Evolutionary conservation across 2,888 invertebrate species (phyloP).

Genomic region (Hartigia nigra): DNA sequence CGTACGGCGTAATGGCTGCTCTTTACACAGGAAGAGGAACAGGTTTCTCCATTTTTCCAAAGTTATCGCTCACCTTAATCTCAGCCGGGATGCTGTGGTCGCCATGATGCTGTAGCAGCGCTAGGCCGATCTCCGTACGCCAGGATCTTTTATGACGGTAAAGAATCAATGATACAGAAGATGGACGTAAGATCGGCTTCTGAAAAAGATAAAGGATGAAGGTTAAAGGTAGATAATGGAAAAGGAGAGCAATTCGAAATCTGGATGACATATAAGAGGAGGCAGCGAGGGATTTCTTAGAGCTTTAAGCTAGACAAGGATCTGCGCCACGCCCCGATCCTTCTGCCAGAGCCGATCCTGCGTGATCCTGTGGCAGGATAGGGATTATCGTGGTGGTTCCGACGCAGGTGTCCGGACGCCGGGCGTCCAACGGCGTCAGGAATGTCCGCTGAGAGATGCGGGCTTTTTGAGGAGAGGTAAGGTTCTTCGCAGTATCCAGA

Average conservation of each 20-base stretch:
- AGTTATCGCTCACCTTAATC: conserved; percentile 56
- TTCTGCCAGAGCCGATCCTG: not conserved
- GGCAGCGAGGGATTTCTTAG: not conserved
- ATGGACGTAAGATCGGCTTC: not conserved
- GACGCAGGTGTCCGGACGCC: conserved; percentile 32
- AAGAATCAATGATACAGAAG: not conserved
- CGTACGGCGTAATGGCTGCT: conserved; percentile 47
- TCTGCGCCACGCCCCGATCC: conserved; percentile 5
- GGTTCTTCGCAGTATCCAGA: conserved; percentile 8
- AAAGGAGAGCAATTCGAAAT: not conserved
- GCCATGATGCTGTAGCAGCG: not conserved
- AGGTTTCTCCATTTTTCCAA: conserved; percentile 56
- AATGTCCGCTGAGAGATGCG: conserved; percentile 2
- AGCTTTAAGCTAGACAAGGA: not conserved
- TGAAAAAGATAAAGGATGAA: not conserved
- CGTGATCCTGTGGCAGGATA: conserved; percentile 44
- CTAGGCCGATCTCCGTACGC: not conserved
- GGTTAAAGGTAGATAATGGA: not conserved
- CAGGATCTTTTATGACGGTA: not conserved
- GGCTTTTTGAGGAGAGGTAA: conserved; percentile 1
- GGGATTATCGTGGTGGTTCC: conserved; percentile 41
- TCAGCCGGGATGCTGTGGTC: conserved; percentile 27
- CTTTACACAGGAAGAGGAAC: conserved; percentile 56
- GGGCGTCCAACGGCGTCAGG: conserved; percentile 8
- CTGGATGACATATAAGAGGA: not conserved